A percentile compares a stretch with the other conserved stretches of the same genome.
Evolutionary conservation across 30 jellyfish, hydroid and myxozoan species (phyloP).

Genomic region (Phacellophora camtschatica): DNA sequence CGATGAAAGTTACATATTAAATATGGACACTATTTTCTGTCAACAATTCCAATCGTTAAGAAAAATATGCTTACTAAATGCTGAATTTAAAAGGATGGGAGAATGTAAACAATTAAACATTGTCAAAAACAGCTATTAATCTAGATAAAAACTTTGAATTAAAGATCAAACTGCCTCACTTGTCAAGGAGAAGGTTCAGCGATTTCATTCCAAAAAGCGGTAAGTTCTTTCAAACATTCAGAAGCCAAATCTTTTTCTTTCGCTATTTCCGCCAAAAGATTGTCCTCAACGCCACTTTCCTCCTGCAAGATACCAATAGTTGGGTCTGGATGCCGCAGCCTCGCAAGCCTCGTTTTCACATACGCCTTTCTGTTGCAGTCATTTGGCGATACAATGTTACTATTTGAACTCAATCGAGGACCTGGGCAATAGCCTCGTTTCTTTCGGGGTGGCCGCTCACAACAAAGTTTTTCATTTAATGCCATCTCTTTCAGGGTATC

Average conservation of each 20-base stretch:
- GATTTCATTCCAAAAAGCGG: constrained; percentile 66
- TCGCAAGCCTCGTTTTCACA: constrained; percentile 4
- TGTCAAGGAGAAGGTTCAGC: constrained; percentile 4
- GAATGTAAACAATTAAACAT: too few species aligned
- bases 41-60: too few species aligned
- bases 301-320: not conserved
- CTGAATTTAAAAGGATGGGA: too few species aligned
- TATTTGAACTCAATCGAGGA: not conserved
- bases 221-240: constrained; percentile 53
- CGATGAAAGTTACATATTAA: too few species aligned
- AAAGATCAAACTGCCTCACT: not conserved
- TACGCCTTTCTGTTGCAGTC: not conserved
- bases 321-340: not conserved
- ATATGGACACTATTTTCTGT: too few species aligned
- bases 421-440: not conserved
- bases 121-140: too few species aligned
- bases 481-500: constrained; percentile 54
- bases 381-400: not conserved
- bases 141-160: too few species aligned
- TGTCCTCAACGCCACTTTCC: not conserved
- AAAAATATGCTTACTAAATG: too few species aligned
- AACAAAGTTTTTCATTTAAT: constrained; percentile 10
- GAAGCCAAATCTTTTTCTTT: constrained; percentile 42
- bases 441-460: constrained; percentile 10
- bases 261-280: constrained; percentile 19